These are phyloP conservation scores for Lucinisca nassula DNA, from an alignment of 2,888 invertebrate species.

Conservation along the genomic window DNA sequence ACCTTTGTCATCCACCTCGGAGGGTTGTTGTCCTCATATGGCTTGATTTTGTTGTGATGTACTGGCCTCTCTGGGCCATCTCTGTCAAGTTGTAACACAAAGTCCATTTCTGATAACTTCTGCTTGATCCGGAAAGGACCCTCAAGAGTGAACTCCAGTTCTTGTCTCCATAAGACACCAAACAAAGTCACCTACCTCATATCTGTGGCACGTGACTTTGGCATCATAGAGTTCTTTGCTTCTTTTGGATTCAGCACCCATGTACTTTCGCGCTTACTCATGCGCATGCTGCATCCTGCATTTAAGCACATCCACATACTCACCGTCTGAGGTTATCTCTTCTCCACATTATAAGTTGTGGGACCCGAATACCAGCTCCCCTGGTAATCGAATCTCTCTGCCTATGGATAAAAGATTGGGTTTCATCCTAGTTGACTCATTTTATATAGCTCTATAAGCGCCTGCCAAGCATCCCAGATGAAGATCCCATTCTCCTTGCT, in stretches of 20 bases:
- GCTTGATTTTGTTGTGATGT: constrained; percentile 40
- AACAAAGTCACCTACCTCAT: constrained; percentile 1
- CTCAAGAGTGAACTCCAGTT: constrained; percentile 7
- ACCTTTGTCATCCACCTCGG: constrained; percentile 4
- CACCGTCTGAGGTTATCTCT: not conserved
- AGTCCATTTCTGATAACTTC: constrained; percentile 18
- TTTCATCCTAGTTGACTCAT: constrained; percentile 12
- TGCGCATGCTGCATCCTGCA: constrained; percentile 1
- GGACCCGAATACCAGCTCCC: not conserved
- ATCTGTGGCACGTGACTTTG: not conserved
- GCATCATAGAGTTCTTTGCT: constrained; percentile 4
- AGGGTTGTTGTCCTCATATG: constrained; percentile 9
- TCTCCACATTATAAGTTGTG: too few species aligned
- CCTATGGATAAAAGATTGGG: constrained; percentile 26
- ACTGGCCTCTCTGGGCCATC: not conserved
- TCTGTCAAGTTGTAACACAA: not conserved
- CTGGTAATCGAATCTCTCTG: constrained; percentile 1
- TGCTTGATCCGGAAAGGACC: constrained; percentile 6
- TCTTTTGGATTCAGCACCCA: not conserved
- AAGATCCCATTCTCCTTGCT: constrained; percentile 38
- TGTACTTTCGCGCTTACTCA: not conserved
- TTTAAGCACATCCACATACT: not conserved
- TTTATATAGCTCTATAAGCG: constrained; percentile 18
- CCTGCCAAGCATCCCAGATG: constrained; percentile 28
- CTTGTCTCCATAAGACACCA: not conserved